These are phyloP conservation scores for Distichodus sexfasciatus DNA, from an alignment of 2,797 vertebrate species.

Conservation along the genomic window DNA sequence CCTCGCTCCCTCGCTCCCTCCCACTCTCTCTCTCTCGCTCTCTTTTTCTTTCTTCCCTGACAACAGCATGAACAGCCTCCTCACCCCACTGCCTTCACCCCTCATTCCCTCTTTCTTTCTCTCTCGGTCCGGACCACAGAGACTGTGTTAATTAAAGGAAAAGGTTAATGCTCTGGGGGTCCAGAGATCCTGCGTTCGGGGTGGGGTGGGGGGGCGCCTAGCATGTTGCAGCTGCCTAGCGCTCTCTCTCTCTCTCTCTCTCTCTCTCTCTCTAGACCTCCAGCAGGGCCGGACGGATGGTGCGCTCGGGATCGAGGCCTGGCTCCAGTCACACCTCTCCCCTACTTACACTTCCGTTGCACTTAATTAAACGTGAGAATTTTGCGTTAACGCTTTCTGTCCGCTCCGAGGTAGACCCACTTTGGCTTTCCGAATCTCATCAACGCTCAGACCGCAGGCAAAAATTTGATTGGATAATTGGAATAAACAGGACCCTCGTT, in stretches of 20 bases:
- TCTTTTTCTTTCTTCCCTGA: conserved; percentile 40
- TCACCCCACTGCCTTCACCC: conserved; percentile 62
- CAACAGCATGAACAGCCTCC: conserved; percentile 42
- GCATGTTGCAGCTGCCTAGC: conserved; percentile 67
- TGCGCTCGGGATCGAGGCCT: conserved; percentile 51
- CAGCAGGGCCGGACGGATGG: conserved; percentile 54
- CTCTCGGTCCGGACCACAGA: conserved; percentile 70
- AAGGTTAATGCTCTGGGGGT: conserved; percentile 74
- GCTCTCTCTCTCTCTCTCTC: conserved; percentile 34
- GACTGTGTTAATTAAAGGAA: conserved; percentile 77
- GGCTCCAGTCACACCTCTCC: conserved; percentile 38
- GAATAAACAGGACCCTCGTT: too few species aligned
- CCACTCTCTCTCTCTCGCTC: not conserved
- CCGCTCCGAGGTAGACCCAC: too few species aligned
- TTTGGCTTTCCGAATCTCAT: too few species aligned
- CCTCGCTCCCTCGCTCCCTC: not conserved
- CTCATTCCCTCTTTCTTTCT: conserved; percentile 13
- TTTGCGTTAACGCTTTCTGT: conserved; percentile 24
- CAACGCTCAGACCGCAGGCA: too few species aligned
- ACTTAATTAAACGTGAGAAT: conserved; percentile 37
- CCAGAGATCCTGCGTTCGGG: conserved; percentile 59
- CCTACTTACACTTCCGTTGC: conserved; percentile 7
- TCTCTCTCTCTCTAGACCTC: conserved; percentile 32
- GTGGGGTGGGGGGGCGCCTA: conserved; percentile 62
- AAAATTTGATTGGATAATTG: too few species aligned